Base-by-base conservation (phyloP, 2,888 invertebrate genomes). In the Hypselothyrea guttata region DNA sequence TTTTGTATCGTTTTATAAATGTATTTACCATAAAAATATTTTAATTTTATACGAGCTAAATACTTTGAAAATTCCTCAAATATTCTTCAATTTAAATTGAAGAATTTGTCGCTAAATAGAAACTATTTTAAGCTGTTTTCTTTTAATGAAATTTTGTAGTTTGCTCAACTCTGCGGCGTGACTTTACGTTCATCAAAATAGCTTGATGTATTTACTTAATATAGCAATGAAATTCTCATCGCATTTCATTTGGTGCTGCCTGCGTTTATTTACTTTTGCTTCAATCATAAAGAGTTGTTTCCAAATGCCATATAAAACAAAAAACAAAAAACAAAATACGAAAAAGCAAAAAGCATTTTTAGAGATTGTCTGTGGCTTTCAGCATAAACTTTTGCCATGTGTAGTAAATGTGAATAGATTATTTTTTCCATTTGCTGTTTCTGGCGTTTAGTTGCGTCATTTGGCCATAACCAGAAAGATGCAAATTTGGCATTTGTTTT, bases 401-500 rank as follows among this genome's bases (percentile, higher is more conserved):
- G 68, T 71, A 66, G 65, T 15, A 30, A 30, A 60, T 41, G 38
- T 28, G 33, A 47, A 38, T 48, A 35, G 47, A 28, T 33, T 52
- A 52, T 49, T 68, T 44, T 30, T 31, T 55, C 33, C 46, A 55
- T 52, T 35, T 46, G 22, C 27, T 37, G 27, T 11, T 11, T 11
- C 38, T 38, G 22, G 11, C 13, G 13, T 22, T 60, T 49, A 63
- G 56, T 71, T 71, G 57, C 74, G 74, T 70, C 71, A 70, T 55
- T 68, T 55, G 13, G 11, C 59, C 54, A 60, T 42, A 71, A 30
- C 42, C 13, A 56, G 49, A 52, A 16, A 54, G 38, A 69, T 69
- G 70, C 74, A 71, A 71, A 71, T 73, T 73, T 51, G 30, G 31
- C 16, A 7, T 49, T 58, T 40, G 42, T 44, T 58, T 53, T 46